Evolutionary conservation across 37 sponge, comb jelly and placozoan genomes (phyloP), one percentile per base, ranked within the genome.

Genomic region (Agelas oroides): DNA sequence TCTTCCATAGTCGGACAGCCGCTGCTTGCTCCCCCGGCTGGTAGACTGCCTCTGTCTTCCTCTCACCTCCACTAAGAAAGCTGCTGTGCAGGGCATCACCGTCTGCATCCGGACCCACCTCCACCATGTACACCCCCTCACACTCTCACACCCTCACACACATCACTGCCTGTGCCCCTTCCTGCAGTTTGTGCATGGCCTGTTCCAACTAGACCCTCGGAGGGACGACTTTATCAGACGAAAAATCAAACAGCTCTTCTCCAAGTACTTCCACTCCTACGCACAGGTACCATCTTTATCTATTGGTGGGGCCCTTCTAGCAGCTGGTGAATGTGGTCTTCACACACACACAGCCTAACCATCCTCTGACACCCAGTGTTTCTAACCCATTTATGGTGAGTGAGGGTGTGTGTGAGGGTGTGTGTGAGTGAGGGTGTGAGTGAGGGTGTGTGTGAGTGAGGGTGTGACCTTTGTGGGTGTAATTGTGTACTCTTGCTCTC

Each of bases 191-290:
- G 55, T 88, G 20, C n/a, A 28, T 14, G 83, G 83, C n/a, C 70
- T 88, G 35, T 70, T 88, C 8, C 69, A 69, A 35, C 60, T 82
- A 70, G 83, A 82, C 0, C 83, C 89, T 37, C 69, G 75, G 23
- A 55, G 56, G 41, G 89, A 88, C 39, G 89, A 82, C 61, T 88
- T 88, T 40, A 39, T 88, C 32, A 59, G 41, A 33, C 41, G 89
- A 15, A 88, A 88, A 38, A 36, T 88, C 19, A 81, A 88, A 53
- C 89, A 82, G 56, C 24, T 88, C 15, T 88, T 88, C 70, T 73
- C 74, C 27, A 62, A 68, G 28, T 88, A 88, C 70, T 88, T 88
- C 53, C 58, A 68, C 16, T 20, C 76, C 53, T 88, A 52, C 37
- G 57, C 38, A 34, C 80, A 86, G 64, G 87, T 86, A 46, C 14